Conservation (phyloP, 2,113 vertebrate species). For the Verasper variegatus region DNA sequence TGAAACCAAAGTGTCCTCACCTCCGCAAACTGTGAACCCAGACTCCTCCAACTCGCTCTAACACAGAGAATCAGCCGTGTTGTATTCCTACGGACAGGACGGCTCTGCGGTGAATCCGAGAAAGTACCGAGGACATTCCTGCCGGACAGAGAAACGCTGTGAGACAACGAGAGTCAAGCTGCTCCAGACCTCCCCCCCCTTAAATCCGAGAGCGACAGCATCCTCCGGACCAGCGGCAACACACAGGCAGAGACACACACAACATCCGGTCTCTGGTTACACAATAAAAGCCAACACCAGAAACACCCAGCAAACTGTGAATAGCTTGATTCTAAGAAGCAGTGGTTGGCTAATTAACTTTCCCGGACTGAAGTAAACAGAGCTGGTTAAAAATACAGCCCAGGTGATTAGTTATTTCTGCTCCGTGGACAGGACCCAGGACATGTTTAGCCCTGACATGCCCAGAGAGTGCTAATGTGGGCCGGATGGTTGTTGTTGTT, state of each 20-base stretch:
- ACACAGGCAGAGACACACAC: fast-evolving
- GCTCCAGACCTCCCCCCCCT: conserved; percentile 68
- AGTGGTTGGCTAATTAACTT: background rate
- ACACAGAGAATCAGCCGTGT: background rate
- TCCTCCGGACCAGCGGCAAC: conserved; percentile 24
- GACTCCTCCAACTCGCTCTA: conserved; percentile 38
- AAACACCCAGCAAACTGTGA: background rate
- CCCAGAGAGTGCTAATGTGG: background rate
- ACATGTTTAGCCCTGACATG: background rate
- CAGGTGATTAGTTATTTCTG: background rate
- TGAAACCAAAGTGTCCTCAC: conserved; percentile 42
- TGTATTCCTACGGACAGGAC: background rate
- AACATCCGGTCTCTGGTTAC: background rate
- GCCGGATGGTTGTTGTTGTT: background rate
- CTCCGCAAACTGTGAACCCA: conserved; percentile 29
- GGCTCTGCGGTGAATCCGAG: background rate
- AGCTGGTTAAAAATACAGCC: background rate
- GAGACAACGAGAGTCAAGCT: conserved; percentile 65
- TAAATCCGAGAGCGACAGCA: conserved; percentile 64
- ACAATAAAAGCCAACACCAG: conserved; percentile 43
- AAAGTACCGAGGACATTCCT: conserved; percentile 52
- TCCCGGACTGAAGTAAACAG: background rate
- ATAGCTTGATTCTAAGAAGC: too few relatives aligned
- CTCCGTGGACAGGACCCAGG: background rate
- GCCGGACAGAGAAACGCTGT: conserved; percentile 43